Percentiles rank a stretch among this genome's conserved stretches.
These are phyloP conservation scores for Amaurobius ferox DNA, from an alignment of 2,888 invertebrate species.

Conservation along the genomic window DNA sequence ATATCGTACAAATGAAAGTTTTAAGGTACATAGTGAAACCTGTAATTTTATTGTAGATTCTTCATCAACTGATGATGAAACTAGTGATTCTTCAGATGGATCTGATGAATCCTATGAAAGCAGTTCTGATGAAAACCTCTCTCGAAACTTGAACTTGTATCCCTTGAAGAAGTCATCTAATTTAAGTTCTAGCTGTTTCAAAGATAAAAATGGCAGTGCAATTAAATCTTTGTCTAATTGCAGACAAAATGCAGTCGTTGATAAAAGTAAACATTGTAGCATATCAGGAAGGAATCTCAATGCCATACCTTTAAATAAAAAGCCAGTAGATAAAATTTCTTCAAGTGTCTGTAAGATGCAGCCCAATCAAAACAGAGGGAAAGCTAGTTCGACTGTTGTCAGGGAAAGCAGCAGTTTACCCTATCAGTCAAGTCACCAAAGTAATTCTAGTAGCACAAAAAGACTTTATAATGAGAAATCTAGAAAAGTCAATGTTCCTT, in stretches of 20 bases:
- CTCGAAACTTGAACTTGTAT: not conserved
- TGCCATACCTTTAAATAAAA: too few relatives aligned
- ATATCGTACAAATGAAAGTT: constrained; percentile 78
- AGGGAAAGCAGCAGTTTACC: not conserved
- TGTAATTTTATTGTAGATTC: constrained; percentile 78
- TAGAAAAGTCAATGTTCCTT: not conserved
- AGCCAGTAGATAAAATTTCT: not conserved
- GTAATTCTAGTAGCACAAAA: not conserved
- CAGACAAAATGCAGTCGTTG: too few relatives aligned
- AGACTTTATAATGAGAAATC: not conserved
- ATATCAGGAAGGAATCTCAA: too few relatives aligned
- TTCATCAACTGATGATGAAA: constrained; percentile 77
- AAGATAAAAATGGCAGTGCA: too few relatives aligned
- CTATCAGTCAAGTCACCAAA: not conserved
- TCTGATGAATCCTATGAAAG: constrained; percentile 22
- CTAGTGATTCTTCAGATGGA: constrained; percentile 38
- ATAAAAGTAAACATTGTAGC: too few relatives aligned
- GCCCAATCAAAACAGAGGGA: not conserved
- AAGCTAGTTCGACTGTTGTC: not conserved
- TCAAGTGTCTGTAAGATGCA: not conserved
- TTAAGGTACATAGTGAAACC: constrained; percentile 76
- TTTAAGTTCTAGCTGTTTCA: too few relatives aligned
- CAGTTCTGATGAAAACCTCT: not conserved
- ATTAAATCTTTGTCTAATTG: too few relatives aligned
- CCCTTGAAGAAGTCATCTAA: not conserved